phyloP scores from a whole-genome alignment of 2,797 vertebrate species.

The Cyclura pinguis region DNA sequence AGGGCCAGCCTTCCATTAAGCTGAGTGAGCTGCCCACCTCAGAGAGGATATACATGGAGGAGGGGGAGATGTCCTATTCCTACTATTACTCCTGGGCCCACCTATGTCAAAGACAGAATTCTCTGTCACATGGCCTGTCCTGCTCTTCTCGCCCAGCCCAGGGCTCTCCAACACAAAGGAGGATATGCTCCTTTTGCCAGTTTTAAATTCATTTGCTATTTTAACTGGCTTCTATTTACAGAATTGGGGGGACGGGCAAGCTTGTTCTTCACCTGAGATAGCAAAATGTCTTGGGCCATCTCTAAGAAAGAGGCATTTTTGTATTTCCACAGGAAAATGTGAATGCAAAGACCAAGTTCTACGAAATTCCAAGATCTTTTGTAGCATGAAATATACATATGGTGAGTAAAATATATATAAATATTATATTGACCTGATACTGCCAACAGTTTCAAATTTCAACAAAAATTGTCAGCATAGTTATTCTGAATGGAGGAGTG shows the following conservation, averaged over 20 bases:
- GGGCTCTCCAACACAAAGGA: not conserved
- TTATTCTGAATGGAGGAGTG: not conserved
- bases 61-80: too few relatives aligned
- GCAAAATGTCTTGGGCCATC: not conserved
- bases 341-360: constrained; percentile 95
- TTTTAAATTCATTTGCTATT: not conserved
- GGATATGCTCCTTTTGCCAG: not conserved
- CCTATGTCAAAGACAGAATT: not conserved
- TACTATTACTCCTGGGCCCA: too few relatives aligned
- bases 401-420: constrained; percentile 82
- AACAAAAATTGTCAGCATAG: not conserved
- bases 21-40: not conserved
- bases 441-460: not conserved
- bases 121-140: not conserved
- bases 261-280: not conserved
- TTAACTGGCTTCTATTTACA: not conserved
- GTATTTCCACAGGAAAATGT: constrained; percentile 89
- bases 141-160: not conserved
- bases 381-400: constrained; percentile 93
- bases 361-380: constrained; percentile 92
- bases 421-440: not conserved
- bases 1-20: not conserved
- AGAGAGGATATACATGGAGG: too few relatives aligned
- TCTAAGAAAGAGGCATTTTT: constrained; percentile 41
- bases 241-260: not conserved